Conservation (phyloP, 2,797 vertebrate species). For the Phylloscopus collybita region DNA sequence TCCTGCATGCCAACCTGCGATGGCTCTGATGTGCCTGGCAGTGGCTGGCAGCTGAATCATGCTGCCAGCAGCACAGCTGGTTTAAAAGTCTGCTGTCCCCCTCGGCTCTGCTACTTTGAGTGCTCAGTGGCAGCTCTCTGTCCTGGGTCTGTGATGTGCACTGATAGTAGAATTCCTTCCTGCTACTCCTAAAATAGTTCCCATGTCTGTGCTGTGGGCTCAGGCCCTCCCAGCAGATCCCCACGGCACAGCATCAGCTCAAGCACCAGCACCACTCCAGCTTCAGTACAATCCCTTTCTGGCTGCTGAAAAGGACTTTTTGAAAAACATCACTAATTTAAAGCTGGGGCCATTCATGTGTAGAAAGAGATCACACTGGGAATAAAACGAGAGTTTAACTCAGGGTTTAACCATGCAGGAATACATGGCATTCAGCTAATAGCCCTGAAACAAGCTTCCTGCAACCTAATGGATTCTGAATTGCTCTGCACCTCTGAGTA, state of each 20-base stretch:
- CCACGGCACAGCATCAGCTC: background rate
- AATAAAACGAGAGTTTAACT: constrained; percentile 22
- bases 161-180: background rate
- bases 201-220: background rate
- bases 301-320: background rate
- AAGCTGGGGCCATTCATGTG: background rate
- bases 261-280: background rate
- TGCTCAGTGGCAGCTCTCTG: background rate
- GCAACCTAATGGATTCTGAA: background rate
- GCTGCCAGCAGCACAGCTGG: background rate
- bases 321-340: constrained; percentile 16
- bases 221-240: background rate
- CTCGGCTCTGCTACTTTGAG: background rate
- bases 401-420: constrained; percentile 20
- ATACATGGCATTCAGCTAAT: background rate
- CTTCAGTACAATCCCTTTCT: background rate
- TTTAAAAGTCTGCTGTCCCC: background rate
- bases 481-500: background rate
- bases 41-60: background rate
- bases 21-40: background rate
- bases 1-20: background rate
- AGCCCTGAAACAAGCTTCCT: background rate
- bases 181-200: background rate
- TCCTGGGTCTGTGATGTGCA: background rate
- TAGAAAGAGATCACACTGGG: background rate